Conservation (phyloP, 92 coral and sea anemone genomes). For the Anthopleura xanthogrammica region DNA sequence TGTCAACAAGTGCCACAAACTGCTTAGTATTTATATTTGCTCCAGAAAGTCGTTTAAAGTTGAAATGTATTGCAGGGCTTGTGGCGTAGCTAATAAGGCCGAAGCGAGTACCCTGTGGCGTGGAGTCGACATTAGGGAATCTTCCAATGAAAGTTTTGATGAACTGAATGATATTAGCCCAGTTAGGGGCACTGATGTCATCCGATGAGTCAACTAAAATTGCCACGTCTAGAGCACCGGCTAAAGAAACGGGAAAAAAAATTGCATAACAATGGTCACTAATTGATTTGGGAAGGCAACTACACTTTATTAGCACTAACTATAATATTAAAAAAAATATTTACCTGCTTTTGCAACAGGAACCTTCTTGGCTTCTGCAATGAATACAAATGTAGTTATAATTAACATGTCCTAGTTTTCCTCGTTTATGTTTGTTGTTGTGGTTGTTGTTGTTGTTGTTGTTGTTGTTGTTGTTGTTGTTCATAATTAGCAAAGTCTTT, state of each 20-base stretch:
- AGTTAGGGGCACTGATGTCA: conserved; percentile 27
- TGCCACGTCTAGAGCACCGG: conserved; percentile 51
- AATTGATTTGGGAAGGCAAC: too few species aligned
- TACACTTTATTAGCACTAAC: too few species aligned
- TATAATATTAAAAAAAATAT: too few species aligned
- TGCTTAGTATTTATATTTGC: conserved; percentile 21
- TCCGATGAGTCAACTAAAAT: conserved; percentile 57
- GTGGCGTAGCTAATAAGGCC: conserved; percentile 51
- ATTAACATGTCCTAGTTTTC: too few species aligned
- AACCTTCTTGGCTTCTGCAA: neutral
- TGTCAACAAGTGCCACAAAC: conserved; percentile 32
- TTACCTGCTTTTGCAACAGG: neutral
- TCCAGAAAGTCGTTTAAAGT: conserved; percentile 42
- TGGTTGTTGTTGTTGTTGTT: neutral
- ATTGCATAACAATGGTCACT: too few species aligned
- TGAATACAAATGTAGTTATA: neutral
- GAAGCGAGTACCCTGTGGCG: conserved; percentile 50
- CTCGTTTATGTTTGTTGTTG: neutral
- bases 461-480: neutral
- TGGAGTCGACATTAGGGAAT: conserved; percentile 39
- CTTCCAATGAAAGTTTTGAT: conserved; percentile 38
- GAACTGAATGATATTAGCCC: conserved; percentile 36
- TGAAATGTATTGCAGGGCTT: conserved; percentile 40
- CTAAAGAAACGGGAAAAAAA: neutral
- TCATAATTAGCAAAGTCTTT: neutral